Conservation (phyloP, 1,140 invertebrate species). For the Polyergus mexicanus region DNA sequence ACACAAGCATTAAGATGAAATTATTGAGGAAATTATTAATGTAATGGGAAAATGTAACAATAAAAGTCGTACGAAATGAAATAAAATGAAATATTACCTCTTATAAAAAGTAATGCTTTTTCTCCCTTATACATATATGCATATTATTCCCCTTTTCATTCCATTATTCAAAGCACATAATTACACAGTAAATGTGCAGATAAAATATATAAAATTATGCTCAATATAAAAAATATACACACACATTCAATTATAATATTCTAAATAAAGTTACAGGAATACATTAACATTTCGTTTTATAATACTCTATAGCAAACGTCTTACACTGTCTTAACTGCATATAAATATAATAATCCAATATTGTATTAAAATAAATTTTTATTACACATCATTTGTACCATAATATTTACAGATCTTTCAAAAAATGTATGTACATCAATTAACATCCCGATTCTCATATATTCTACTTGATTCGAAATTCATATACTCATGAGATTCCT, state of each 20-base stretch:
- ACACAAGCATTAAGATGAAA: slow-evolving; percentile 80
- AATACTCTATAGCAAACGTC: neutral
- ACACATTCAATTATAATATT: neutral
- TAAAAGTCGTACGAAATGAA: slow-evolving; percentile 83
- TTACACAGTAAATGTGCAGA: neutral
- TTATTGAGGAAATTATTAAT: slow-evolving; percentile 79
- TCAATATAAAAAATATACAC: too few relatives aligned
- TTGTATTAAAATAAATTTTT: slow-evolving; percentile 75
- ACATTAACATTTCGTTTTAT: slow-evolving; percentile 7
- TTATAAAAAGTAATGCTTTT: slow-evolving; percentile 10
- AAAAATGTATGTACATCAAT: slow-evolving; percentile 68
- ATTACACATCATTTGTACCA: slow-evolving; percentile 69
- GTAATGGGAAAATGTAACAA: slow-evolving; percentile 84
- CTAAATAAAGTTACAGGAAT: neutral
- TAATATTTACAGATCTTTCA: slow-evolving; percentile 72
- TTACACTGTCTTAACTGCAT: neutral
- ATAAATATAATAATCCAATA: slow-evolving; percentile 29
- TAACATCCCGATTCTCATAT: slow-evolving; percentile 9
- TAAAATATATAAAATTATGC: too few relatives aligned
- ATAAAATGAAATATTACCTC: slow-evolving; percentile 65
- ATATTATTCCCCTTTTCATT: neutral
- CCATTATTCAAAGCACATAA: neutral
- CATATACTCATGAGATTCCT: slow-evolving; percentile 37
- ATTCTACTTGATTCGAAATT: slow-evolving; percentile 33
- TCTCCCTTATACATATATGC: neutral